Base-by-base conservation (phyloP, 2,797 vertebrate species). In the Vireo griseus region DNA sequence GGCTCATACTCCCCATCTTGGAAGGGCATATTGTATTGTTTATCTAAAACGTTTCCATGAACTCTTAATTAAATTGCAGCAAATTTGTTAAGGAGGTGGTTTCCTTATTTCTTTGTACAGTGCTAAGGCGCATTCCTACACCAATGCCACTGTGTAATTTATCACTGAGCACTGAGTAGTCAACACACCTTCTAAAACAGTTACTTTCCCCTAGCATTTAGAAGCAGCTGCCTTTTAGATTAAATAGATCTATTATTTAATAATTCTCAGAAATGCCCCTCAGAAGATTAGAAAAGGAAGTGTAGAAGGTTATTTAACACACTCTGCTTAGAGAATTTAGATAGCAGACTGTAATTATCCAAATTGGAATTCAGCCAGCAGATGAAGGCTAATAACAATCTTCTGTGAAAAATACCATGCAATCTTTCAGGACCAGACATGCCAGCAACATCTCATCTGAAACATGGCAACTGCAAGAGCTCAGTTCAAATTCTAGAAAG, bases 331-430 rank as follows among this genome's bases (percentile, higher is more conserved):
- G 68, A 88, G 55, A 83, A 89, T 95, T 93, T 79, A 91, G 40
- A 87, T 52, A 90, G 71, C 71, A 95, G 86, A 75, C 81, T 83
- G 59, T 63, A 95, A 95, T 95, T 90, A 93, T 65, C 66, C 39
- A 67, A 90, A 92, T 67, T 88, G 82, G 82, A 95, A 93, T 94
- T 94, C 57, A 86, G 88, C 92, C 94, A 94, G 63, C 19, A 86
- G 73, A 81, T 59, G 85, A 88, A 92, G 44, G 68, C 72, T 87
- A 95, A 79, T 93, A 88, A 68, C 61, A 96, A 80, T 86, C 71
- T 79, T 80, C 66, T 72, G 40, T 76, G 82, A 96, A 87, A 94
- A 95, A 73, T 57, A 59, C 58, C 74, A 92, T 39, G 51, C 61
- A 90, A 69, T 92, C 71, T 86, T 93, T 86, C 86, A 91, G 55